Evolutionary conservation across 2,888 invertebrate species (phyloP).

Genomic region (Margaritifera margaritifera): DNA sequence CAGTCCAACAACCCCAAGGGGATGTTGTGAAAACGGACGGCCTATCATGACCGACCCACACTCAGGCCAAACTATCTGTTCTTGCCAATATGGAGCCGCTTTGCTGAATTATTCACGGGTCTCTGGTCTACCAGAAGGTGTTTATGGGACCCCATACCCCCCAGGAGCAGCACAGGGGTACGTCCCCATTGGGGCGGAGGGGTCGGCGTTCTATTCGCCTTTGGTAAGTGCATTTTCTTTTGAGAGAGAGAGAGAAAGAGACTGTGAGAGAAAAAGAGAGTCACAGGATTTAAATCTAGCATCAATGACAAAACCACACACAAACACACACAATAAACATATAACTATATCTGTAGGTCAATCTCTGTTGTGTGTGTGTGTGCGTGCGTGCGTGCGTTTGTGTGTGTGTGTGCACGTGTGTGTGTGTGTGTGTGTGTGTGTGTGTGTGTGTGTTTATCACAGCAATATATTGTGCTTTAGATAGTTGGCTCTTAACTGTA

Average conservation of each 20-base stretch:
- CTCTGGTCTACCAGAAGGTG: conserved; percentile 75
- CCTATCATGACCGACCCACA: conserved; percentile 70
- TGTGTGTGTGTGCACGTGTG: no score
- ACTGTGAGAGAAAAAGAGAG: no score
- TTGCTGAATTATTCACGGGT: conserved; percentile 81
- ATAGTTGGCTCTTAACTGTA: no score
- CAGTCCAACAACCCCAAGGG: conserved; percentile 46
- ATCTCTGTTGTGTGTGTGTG: no score
- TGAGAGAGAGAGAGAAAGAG: background rate
- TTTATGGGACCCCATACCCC: conserved; percentile 67
- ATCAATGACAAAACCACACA: no score
- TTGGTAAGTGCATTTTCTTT: conserved; percentile 81
- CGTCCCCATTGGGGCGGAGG: conserved; percentile 74
- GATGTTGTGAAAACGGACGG: conserved; percentile 92
- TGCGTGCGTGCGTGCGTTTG: no score
- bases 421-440: no score
- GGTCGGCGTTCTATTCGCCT: conserved; percentile 95
- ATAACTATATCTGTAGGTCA: no score
- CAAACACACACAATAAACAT: no score
- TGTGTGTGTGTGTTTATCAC: no score
- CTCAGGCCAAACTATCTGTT: conserved; percentile 70
- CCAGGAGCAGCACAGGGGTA: conserved; percentile 71
- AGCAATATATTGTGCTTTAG: no score
- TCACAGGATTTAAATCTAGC: no score
- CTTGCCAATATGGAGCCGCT: conserved; percentile 81